These are phyloP conservation scores for Petaurus breviceps DNA, from an alignment of 2,113 vertebrate genomes.

Conservation along the genomic window DNA sequence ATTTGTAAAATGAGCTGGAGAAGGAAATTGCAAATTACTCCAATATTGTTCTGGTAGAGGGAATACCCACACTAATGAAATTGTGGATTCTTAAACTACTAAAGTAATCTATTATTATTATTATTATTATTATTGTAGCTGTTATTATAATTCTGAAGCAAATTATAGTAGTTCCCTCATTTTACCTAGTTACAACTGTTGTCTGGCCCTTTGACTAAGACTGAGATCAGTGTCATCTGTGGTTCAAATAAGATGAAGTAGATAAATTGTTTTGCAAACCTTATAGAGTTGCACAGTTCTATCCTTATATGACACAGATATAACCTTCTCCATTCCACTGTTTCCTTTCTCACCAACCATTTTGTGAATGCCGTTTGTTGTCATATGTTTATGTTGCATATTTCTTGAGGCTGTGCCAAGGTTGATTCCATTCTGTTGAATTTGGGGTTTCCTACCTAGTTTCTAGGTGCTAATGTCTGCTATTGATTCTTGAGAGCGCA, in stretches of 20 bases:
- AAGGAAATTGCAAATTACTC: no score
- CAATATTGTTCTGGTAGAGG: background rate
- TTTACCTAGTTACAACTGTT: background rate
- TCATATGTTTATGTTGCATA: background rate
- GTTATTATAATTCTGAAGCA: background rate
- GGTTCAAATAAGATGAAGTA: background rate
- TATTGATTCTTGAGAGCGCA: background rate
- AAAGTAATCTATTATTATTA: background rate
- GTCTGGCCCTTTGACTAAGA: background rate
- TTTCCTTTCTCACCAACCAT: background rate
- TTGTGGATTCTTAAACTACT: background rate
- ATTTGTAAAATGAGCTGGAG: no score
- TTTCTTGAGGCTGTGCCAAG: background rate
- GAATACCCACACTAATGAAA: background rate
- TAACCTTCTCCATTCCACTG: background rate
- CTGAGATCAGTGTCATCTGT: background rate
- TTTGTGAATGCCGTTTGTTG: background rate
- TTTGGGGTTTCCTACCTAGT: background rate
- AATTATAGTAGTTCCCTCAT: background rate
- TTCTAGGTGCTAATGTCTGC: background rate
- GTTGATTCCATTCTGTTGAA: background rate
- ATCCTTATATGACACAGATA: background rate
- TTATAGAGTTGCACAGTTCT: background rate
- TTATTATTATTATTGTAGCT: background rate
- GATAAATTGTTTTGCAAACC: background rate